Evolutionary conservation across 2,797 vertebrate genomes (phyloP), one percentile per base, ranked within the genome.

Genomic region (Gymnothorax reevesii): DNA sequence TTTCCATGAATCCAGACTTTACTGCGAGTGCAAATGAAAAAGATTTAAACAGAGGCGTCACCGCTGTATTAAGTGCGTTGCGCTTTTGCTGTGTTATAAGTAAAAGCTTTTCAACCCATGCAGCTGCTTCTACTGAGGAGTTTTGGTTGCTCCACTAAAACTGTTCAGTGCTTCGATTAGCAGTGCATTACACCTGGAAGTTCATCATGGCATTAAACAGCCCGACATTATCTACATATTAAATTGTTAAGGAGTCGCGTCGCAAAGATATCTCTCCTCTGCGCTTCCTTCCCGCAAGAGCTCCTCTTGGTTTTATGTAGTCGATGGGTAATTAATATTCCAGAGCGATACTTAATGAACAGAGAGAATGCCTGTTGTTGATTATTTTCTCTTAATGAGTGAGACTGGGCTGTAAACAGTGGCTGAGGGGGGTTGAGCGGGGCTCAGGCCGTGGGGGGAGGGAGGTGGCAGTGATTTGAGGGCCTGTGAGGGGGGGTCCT

Each of bases 361-460:
- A 87, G 69, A 87, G 85, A 86, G 82, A 83, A 87, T 87, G 86
- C 71, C 33, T 87, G 86, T 87, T 87, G 86, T 87, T 84, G 86
- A 87, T 87, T 87, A 87, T 87, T 87, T 87, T 79, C 73, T 75
- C 83, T 64, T 87, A 85, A 87, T 87, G 75, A 87, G 87, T 69
- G 73, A 59, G 75, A 82, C 87, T 87, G 57, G 52, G 66, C 86
- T 84, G 86, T 84, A 87, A 87, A 85, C 86, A 69, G 69, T 27
- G 55, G 73, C 60, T 57, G 80, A 79, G 77, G 77, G 66, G 73
- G 79, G 62, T 55, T 85, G 12, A 95, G 90, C 93, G 93, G 98
- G 98, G 90, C 98, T 97, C 94, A 97, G 94, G 90, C 97, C 97
- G 89, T 92, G 87, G 95, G 95, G 82, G 89, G 92, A 0, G 27